Conservation (phyloP, 2,888 invertebrate species). For the Hypomecis atomaria region DNA sequence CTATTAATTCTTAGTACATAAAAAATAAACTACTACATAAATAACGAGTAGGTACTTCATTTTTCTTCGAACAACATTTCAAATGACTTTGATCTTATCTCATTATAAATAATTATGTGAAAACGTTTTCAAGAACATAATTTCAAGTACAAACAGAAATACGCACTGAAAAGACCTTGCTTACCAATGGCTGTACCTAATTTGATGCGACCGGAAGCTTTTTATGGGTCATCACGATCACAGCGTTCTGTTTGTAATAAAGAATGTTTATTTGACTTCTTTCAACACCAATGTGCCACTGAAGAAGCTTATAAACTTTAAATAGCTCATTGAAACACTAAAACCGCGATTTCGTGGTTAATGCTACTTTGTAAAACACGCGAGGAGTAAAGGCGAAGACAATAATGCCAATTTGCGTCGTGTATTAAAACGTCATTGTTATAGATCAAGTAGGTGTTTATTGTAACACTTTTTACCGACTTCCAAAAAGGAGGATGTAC, state of each 20-base stretch:
- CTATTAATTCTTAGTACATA: no score
- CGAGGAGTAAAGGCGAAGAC: not conserved
- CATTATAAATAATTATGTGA: not conserved
- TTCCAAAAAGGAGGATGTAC: no score
- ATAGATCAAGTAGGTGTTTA: no score
- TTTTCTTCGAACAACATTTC: no score
- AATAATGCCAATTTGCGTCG: no score
- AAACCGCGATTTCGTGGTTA: slow-evolving; percentile 13
- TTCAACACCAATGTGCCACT: slow-evolving; percentile 38
- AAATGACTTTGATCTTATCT: not conserved
- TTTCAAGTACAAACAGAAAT: slow-evolving; percentile 1
- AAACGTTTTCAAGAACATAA: not conserved
- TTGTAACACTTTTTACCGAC: no score
- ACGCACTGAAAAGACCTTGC: slow-evolving; percentile 15
- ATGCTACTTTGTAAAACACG: not conserved
- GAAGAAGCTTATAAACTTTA: slow-evolving; percentile 39
- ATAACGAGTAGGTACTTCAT: no score
- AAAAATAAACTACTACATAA: no score
- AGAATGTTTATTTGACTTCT: slow-evolving; percentile 39
- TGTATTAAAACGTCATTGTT: no score
- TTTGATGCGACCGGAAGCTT: slow-evolving; percentile 25
- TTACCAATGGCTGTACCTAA: slow-evolving; percentile 1
- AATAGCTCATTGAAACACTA: slow-evolving; percentile 33
- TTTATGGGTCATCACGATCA: slow-evolving; percentile 35
- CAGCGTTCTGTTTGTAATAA: slow-evolving; percentile 43